phyloP scores from a whole-genome alignment of 2,888 invertebrate genomes.

The Agriotes lineatus region DNA sequence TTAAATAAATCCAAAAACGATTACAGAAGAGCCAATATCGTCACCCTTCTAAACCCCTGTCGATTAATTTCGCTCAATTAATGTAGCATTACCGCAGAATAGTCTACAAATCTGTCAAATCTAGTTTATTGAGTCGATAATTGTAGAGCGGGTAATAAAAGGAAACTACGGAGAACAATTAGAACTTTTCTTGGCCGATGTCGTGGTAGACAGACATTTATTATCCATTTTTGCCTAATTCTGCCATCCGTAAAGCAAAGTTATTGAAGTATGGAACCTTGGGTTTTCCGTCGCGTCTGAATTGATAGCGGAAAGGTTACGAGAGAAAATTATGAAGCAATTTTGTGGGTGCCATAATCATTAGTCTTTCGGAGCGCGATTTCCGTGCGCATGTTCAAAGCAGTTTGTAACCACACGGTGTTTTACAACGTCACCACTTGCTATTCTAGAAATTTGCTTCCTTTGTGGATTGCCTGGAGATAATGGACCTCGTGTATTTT shows the following conservation, averaged over 20 bases:
- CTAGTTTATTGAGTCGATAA: neutral
- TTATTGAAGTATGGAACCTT: slow-evolving; percentile 61
- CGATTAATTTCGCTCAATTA: too few species aligned
- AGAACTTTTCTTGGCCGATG: slow-evolving; percentile 35
- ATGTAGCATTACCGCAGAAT: too few species aligned
- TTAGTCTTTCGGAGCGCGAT: slow-evolving; percentile 60
- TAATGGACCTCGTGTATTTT: slow-evolving; percentile 40
- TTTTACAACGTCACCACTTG: slow-evolving; percentile 47
- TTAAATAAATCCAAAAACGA: too few species aligned
- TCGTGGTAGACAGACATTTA: slow-evolving; percentile 41
- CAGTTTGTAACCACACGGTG: slow-evolving; percentile 47
- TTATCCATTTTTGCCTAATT: slow-evolving; percentile 43
- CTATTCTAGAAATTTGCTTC: slow-evolving; percentile 43
- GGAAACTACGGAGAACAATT: slow-evolving; percentile 28
- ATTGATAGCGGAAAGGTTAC: slow-evolving; percentile 66
- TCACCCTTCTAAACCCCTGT: too few species aligned
- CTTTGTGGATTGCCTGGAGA: slow-evolving; percentile 41
- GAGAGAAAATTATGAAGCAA: slow-evolving; percentile 67
- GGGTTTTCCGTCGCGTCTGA: slow-evolving; percentile 57
- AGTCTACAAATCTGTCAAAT: neutral
- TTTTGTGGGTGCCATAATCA: slow-evolving; percentile 64
- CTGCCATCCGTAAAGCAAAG: slow-evolving; percentile 53
- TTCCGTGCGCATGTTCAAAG: slow-evolving; percentile 43
- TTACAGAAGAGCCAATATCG: too few species aligned
- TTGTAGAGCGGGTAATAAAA: neutral